These are phyloP conservation scores for Etheostoma perlongum DNA, from an alignment of 2,797 vertebrate genomes.

Conservation along the genomic window DNA sequence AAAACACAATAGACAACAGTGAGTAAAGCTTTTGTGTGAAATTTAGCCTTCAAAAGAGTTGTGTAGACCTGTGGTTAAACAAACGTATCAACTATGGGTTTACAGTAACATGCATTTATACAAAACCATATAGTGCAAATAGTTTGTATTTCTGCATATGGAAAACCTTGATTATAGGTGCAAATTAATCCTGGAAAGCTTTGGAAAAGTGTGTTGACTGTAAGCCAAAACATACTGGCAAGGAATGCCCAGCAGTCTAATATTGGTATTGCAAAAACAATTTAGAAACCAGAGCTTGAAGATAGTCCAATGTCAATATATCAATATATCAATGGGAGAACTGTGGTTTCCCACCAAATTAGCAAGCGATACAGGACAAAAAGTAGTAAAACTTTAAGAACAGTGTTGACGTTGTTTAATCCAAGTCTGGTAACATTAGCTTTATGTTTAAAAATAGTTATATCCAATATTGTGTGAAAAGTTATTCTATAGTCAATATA, in stretches of 20 bases:
- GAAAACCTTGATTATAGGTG: neutral
- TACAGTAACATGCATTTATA: constrained; percentile 13
- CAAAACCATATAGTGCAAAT: constrained; percentile 6
- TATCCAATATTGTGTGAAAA: neutral
- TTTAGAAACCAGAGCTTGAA: neutral
- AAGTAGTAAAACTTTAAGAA: neutral
- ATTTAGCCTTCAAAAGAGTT: constrained; percentile 33
- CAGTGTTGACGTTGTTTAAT: neutral
- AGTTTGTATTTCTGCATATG: neutral
- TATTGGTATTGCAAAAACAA: neutral
- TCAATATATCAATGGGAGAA: neutral
- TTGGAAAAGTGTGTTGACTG: neutral
- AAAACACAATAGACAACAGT: constrained; percentile 52
- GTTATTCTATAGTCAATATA: no score
- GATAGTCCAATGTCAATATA: neutral
- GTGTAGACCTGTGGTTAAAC: neutral
- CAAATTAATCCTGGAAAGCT: neutral
- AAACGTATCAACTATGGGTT: constrained; percentile 3
- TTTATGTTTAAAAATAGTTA: neutral
- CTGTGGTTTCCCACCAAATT: neutral
- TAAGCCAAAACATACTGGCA: neutral
- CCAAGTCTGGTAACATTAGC: neutral
- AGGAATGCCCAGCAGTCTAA: neutral
- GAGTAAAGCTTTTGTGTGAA: constrained; percentile 34
- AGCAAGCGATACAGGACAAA: neutral